A percentile compares a stretch with the other conserved stretches of the same genome.
These are phyloP conservation scores for Acanthisitta chloris DNA, from an alignment of 2,113 vertebrate species.

Conservation along the genomic window DNA sequence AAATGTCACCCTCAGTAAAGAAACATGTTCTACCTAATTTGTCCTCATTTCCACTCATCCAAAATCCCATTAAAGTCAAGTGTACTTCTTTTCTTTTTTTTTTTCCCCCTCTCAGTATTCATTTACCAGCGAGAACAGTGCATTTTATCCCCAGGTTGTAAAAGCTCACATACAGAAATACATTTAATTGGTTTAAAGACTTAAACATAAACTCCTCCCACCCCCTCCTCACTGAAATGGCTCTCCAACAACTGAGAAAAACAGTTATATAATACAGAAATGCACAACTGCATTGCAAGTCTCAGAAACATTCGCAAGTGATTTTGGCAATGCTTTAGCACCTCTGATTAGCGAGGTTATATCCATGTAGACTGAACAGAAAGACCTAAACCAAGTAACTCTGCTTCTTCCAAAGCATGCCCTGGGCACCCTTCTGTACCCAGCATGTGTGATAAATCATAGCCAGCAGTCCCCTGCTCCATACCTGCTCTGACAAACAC, in stretches of 20 bases:
- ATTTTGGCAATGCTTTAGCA: not conserved
- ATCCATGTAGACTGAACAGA: not conserved
- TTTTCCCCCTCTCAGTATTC: not conserved
- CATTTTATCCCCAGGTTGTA: not conserved
- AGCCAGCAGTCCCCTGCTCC: not conserved
- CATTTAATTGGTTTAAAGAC: conserved; percentile 19
- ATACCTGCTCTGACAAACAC: not conserved
- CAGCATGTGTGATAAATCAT: accelerated
- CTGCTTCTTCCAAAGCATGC: not conserved
- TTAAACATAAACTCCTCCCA: not conserved
- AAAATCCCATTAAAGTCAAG: conserved; percentile 39
- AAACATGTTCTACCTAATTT: not conserved
- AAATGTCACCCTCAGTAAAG: conserved; percentile 25
- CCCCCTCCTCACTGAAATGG: not conserved
- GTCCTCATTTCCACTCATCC: conserved; percentile 27
- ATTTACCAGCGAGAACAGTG: not conserved
- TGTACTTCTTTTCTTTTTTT: not conserved
- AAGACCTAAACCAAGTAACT: not conserved
- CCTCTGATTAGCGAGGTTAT: not conserved
- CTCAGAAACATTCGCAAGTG: not conserved
- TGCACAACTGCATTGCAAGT: accelerated
- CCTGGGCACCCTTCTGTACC: not conserved
- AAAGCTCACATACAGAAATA: conserved; percentile 14
- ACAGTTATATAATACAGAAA: not conserved
- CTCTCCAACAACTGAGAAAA: not conserved